Base-by-base conservation (phyloP, 2,113 vertebrate species). In the Chamaea fasciata region DNA sequence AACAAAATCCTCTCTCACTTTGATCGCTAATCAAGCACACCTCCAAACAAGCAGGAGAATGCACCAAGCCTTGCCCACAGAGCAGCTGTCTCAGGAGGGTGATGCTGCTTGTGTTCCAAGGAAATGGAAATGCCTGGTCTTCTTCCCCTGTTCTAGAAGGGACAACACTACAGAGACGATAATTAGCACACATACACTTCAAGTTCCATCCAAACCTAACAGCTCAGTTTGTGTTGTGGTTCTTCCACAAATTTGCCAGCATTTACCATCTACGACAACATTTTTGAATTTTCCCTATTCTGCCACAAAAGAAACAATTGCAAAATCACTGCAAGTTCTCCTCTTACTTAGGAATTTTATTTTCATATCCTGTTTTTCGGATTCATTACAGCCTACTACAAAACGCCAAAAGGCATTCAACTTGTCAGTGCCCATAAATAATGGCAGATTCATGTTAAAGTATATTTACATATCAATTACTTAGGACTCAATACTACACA, bases 391-490 rank as follows among this genome's bases (percentile, higher is more conserved):
- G 80, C 30, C 39, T 42, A 70, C 47, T 88, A 73, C 42, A 86
- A 90, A 93, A 94, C 64, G 68, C 86, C 83, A 94, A 63, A 55
- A 94, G 73, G 44, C 91, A 90, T 67, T 94, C 80, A 87, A 42
- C 60, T 87, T 96, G 90, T 83, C 89, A 84, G 86, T 75, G 76
- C 42, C 86, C 63, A 74, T 88, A 94, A 96, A 93, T 81, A 92
- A 96, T 23, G 42, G 60, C 55, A 96, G 68, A 94, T 63, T 93
- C 76, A 74, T 26, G 44, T 52, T 83, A 70, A 92, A 93, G 33
- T 67, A 59, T 70, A 93, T 96, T 92, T 96, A 94, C 83, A 77
- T 86, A 95, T 86, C 91, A 94, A 90, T 95, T 94, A 95, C 80
- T 87, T 74, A 59, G 59, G 64, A 79, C 78, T 85, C 71, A 42